Percentiles rank a stretch among this genome's conserved stretches.
Evolutionary conservation across 2,797 vertebrate genomes (phyloP).

Genomic region (Phrynocephalus vlangalii): DNA sequence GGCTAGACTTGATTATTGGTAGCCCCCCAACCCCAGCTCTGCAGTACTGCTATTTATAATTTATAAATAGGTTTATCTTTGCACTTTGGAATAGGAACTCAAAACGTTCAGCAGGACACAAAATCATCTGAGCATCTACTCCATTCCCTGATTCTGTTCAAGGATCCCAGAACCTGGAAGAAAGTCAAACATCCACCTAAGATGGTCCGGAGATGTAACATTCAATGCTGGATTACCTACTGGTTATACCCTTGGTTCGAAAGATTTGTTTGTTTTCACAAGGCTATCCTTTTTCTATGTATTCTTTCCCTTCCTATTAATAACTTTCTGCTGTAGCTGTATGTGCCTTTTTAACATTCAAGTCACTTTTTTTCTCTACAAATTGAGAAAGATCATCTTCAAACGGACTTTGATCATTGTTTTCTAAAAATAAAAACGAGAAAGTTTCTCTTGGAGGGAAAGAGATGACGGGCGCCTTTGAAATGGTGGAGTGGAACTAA

Average conservation of each 20-base stretch:
- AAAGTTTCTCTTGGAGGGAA: slow-evolving; percentile 46
- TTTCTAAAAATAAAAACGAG: slow-evolving; percentile 19
- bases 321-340: slow-evolving; percentile 32
- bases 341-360: slow-evolving; percentile 30
- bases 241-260: not conserved
- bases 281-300: slow-evolving; percentile 30
- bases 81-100: no score
- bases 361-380: slow-evolving; percentile 33
- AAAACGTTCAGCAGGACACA: no score
- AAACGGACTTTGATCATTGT: slow-evolving; percentile 65
- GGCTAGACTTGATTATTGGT: no score
- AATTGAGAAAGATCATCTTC: slow-evolving; percentile 48
- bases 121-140: not conserved
- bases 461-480: slow-evolving; percentile 60
- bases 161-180: not conserved
- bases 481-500: slow-evolving; percentile 70
- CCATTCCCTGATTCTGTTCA: not conserved
- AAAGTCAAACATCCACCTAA: no score
- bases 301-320: slow-evolving; percentile 44
- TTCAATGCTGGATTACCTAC: no score
- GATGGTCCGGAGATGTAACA: no score
- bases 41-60: no score
- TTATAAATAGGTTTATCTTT: no score
- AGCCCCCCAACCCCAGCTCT: no score
- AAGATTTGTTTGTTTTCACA: not conserved